Evolutionary conservation across 2,888 invertebrate genomes (phyloP).

Genomic region (Trichopria drosophilae): DNA sequence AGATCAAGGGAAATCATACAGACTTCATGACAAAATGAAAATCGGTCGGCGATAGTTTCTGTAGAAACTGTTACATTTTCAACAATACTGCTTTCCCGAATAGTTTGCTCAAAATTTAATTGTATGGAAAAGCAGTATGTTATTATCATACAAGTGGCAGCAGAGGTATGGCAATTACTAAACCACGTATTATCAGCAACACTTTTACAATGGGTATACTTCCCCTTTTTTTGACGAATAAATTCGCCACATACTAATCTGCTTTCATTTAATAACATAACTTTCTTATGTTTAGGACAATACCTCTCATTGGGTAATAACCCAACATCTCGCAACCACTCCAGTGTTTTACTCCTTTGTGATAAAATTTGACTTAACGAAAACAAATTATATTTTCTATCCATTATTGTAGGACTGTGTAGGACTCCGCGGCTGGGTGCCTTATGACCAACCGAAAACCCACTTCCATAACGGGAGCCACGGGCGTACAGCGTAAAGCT

Average conservation of each 20-base stretch:
- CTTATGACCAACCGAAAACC: no score
- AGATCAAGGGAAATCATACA: conserved; percentile 6
- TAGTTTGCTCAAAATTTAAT: conserved; percentile 5
- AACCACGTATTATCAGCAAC: conserved; percentile 13
- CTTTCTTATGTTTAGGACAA: conserved; percentile 7
- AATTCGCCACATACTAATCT: conserved; percentile 1
- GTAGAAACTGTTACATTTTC: conserved; percentile 3
- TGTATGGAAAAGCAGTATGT: conserved; percentile 1
- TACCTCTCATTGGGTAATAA: conserved; percentile 2
- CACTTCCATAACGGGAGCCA: no score
- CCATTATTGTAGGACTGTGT: no score
- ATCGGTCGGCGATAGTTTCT: conserved; percentile 8
- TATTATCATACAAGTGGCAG: conserved; percentile 5
- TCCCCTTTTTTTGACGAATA: conserved; percentile 6
- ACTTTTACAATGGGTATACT: conserved; percentile 1
- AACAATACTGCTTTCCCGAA: conserved; percentile 11
- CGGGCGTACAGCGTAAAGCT: no score
- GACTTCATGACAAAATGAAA: conserved; percentile 9
- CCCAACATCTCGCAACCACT: conserved; percentile 2
- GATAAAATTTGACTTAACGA: neutral
- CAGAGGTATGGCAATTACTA: neutral
- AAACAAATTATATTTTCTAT: conserved; percentile 3
- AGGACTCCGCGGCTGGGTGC: no score
- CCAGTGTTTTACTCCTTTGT: neutral
- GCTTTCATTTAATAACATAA: conserved; percentile 2